Evolutionary conservation across 2,797 vertebrate genomes (phyloP), one percentile per base, ranked within the genome.

Genomic region (Tenualosa thibaudeaui): DNA sequence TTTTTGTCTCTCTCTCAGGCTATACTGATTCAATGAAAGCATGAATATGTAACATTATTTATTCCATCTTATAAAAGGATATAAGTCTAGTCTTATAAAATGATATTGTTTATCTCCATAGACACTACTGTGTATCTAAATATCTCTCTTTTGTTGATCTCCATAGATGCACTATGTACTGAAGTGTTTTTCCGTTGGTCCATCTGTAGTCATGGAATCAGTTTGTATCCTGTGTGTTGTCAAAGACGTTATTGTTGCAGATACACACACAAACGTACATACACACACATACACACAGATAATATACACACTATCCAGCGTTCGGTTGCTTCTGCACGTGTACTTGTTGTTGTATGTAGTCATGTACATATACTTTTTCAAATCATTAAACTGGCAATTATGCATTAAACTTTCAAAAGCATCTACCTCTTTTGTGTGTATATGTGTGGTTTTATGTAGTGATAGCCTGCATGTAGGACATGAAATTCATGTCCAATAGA

Each of bases 281-380:
- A 24, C 22, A 9, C 58, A 60, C 58, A 60, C 58, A n/a, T 22
- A 60, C 58, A 60, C 4, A 60, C 65, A 71, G 17, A 56, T 22
- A 54, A 17, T 17, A 54, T 17, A 54, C 65, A 75, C 68, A 40
- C 37, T 22, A 19, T 8, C 17, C 15, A 78, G 40, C 7, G 17
- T 46, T 40, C 40, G n/a, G 22, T 62, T 24, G 40, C 46, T 78
- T 22, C 71, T 37, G 17, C 68, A 17, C 40, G 68, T 71, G 19
- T 71, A 71, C 40, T 71, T 71, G 31, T 31, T 43, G 71, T 78
- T 46, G 37, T 78, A 78, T 78, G 71, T 43, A 78, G 71, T 43
- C 37, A 78, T 78, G 71, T 78, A 78, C 40, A 78, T 78, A 78
- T 78, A 40, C 71, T 78, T 78, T 78, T 78, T 46, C 71, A 78